phyloP scores from a whole-genome alignment of 2,888 invertebrate genomes.

The Nomada lathburiana region DNA sequence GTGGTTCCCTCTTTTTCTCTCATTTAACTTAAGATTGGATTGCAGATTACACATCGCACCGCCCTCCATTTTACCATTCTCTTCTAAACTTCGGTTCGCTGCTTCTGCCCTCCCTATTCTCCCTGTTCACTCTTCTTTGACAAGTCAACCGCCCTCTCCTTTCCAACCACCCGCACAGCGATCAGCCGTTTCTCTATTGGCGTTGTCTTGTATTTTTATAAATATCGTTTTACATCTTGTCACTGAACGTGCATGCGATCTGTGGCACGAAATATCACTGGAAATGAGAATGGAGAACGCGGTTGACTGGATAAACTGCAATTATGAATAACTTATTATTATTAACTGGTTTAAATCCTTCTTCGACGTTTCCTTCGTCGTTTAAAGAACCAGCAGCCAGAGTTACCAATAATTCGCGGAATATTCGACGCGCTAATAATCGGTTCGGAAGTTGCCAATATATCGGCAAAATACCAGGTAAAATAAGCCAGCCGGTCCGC shows the following conservation, averaged over 20 bases:
- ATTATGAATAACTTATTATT: too few species aligned
- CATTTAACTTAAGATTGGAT: conserved; percentile 78
- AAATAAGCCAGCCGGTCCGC: not conserved
- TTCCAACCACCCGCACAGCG: not conserved
- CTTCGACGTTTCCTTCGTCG: too few species aligned
- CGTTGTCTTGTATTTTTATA: conserved; percentile 10
- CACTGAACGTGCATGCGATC: conserved; percentile 31
- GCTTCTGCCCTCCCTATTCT: conserved; percentile 39
- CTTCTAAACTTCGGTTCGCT: conserved; percentile 65
- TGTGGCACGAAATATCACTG: conserved; percentile 61
- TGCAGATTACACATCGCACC: conserved; percentile 76
- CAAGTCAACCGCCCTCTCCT: not conserved
- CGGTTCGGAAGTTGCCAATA: not conserved
- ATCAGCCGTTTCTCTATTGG: conserved; percentile 39
- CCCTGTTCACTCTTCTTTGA: conserved; percentile 20
- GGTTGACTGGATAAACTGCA: conserved; percentile 12
- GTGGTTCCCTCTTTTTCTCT: conserved; percentile 57
- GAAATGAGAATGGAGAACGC: conserved; percentile 66
- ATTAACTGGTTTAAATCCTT: too few species aligned
- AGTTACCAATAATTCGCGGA: not conserved
- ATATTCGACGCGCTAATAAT: conserved; percentile 9
- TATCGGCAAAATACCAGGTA: not conserved
- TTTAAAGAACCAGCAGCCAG: too few species aligned
- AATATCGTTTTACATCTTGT: conserved; percentile 62
- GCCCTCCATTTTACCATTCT: conserved; percentile 59